These are phyloP conservation scores for Diarsia rubi DNA, from an alignment of 2,888 invertebrate species.

Conservation along the genomic window DNA sequence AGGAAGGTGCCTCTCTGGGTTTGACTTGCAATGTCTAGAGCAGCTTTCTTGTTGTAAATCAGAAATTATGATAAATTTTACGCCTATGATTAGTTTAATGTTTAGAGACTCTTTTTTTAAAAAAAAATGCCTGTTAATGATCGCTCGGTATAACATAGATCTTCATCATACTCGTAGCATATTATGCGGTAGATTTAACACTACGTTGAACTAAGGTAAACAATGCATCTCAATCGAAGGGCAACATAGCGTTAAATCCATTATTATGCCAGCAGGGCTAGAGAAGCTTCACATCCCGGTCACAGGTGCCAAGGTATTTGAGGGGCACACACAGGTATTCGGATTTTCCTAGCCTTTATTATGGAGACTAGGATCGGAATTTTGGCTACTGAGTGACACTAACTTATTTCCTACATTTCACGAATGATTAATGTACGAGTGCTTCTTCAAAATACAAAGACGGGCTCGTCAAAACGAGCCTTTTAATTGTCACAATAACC, in stretches of 20 bases:
- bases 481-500: no score
- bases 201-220: neutral
- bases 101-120: no score
- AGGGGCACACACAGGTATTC: conserved; percentile 29
- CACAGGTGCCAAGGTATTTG: conserved; percentile 45
- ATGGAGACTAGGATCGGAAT: conserved; percentile 30
- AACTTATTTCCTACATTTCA: neutral
- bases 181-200: no score
- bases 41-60: no score
- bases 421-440: neutral
- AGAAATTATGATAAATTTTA: no score
- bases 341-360: conserved; percentile 46
- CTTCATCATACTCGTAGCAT: no score
- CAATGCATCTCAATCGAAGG: conserved; percentile 17
- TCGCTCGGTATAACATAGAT: no score
- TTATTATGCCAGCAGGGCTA: conserved; percentile 28
- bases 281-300: conserved; percentile 40
- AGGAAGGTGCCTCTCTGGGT: no score
- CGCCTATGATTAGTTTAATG: no score
- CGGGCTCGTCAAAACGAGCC: neutral
- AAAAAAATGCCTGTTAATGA: no score
- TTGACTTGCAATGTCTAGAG: no score
- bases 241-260: conserved; percentile 1
- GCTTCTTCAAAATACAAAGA: neutral
- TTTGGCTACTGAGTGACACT: conserved; percentile 40